Evolutionary conservation across 2,797 vertebrate genomes (phyloP).

Genomic region (Microctenopoma lineatum): DNA sequence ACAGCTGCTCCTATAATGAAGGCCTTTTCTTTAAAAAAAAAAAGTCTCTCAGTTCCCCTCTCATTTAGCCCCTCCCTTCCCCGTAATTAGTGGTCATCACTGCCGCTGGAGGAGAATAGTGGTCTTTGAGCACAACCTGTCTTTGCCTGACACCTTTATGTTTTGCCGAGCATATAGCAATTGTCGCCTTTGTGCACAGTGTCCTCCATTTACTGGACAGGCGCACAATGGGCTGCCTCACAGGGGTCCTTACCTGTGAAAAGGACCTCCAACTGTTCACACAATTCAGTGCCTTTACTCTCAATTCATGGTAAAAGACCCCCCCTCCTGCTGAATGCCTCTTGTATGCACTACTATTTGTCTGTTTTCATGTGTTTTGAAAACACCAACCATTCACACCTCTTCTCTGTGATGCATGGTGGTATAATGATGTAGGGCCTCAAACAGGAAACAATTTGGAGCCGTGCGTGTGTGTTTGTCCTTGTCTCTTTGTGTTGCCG

Average conservation of each 20-base stretch:
- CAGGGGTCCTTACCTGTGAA: slow-evolving; percentile 87
- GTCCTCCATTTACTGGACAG: slow-evolving; percentile 81
- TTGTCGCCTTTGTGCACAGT: slow-evolving; percentile 82
- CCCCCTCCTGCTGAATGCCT: slow-evolving; percentile 77
- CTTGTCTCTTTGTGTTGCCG: slow-evolving; percentile 58
- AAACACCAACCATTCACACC: slow-evolving; percentile 84
- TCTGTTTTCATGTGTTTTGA: slow-evolving; percentile 85
- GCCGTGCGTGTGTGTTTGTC: slow-evolving; percentile 11
- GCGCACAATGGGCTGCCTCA: slow-evolving; percentile 78
- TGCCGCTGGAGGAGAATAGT: slow-evolving; percentile 76
- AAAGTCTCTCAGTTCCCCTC: slow-evolving; percentile 58
- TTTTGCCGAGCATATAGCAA: slow-evolving; percentile 77
- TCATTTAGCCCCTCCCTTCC: slow-evolving; percentile 62
- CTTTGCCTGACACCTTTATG: slow-evolving; percentile 83
- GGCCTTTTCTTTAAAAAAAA: slow-evolving; percentile 67
- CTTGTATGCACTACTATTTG: slow-evolving; percentile 81
- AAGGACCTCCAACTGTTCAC: slow-evolving; percentile 81
- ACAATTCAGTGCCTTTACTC: slow-evolving; percentile 79
- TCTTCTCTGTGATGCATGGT: slow-evolving; percentile 65
- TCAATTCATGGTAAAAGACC: slow-evolving; percentile 80
- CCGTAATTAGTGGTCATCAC: slow-evolving; percentile 83
- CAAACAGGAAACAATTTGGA: slow-evolving; percentile 77
- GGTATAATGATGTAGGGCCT: slow-evolving; percentile 79
- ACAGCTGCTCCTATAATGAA: slow-evolving; percentile 80
- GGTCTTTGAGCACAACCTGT: slow-evolving; percentile 82